These are phyloP conservation scores for Junonia oenone DNA, from an alignment of 2,888 invertebrate genomes.

Conservation along the genomic window DNA sequence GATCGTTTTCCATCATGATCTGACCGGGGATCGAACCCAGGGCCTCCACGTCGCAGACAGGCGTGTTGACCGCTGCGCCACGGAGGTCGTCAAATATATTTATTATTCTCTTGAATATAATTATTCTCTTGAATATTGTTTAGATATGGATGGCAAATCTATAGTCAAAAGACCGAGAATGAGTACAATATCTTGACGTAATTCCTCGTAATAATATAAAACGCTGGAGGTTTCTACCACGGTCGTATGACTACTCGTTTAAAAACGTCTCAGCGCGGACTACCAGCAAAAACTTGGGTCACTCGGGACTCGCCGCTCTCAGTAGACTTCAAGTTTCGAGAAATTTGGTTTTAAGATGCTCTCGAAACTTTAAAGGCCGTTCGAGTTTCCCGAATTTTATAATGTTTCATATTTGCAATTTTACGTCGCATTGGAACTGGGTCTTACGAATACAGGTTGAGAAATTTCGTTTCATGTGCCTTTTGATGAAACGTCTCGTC, in stretches of 20 bases:
- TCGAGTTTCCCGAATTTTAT: constrained; percentile 6
- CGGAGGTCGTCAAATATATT: no score
- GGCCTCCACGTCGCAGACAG: no score
- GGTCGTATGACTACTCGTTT: constrained; percentile 36
- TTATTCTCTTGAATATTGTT: no score
- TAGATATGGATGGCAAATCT: no score
- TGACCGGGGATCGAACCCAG: no score
- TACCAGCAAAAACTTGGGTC: constrained; percentile 44
- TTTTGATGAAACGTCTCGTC: neutral
- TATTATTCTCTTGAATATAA: no score
- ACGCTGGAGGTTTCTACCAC: constrained; percentile 20
- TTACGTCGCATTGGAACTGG: neutral
- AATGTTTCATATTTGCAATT: constrained; percentile 1
- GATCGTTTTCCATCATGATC: no score
- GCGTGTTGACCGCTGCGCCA: no score
- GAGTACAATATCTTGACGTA: neutral
- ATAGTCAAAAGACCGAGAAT: no score
- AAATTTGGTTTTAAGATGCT: constrained; percentile 43
- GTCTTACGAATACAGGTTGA: neutral
- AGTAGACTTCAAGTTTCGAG: constrained; percentile 23
- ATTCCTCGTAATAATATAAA: no score
- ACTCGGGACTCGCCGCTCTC: constrained; percentile 28
- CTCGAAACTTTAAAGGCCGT: constrained; percentile 9
- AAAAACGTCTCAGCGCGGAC: constrained; percentile 47
- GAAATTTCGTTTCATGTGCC: neutral